These are phyloP conservation scores for Limnephilus auricula DNA, from an alignment of 2,888 invertebrate species.

Conservation along the genomic window DNA sequence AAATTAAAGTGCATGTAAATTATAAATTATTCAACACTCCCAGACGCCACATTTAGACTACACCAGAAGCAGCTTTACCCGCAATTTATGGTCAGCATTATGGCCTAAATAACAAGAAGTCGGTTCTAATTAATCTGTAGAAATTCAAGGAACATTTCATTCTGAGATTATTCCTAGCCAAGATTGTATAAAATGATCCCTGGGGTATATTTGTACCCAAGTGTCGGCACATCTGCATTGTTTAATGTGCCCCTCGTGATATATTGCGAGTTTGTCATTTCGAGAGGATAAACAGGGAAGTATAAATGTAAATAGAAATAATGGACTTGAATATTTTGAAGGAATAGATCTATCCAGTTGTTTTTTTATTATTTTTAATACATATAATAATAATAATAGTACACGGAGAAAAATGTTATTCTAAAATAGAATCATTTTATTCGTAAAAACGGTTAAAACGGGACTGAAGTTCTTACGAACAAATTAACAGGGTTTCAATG, in stretches of 20 bases:
- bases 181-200: not conserved
- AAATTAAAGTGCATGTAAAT: slow-evolving; percentile 55
- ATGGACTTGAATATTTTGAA: not conserved
- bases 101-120: slow-evolving; percentile 57
- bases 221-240: slow-evolving; percentile 5
- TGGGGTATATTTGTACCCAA: not conserved
- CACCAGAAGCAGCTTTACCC: slow-evolving; percentile 36
- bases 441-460: too few species aligned
- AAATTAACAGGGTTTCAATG: too few species aligned
- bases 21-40: slow-evolving; percentile 56
- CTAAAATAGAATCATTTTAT: too few species aligned
- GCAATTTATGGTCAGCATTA: slow-evolving; percentile 52
- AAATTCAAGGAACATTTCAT: slow-evolving; percentile 47
- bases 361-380: too few species aligned
- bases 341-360: not conserved
- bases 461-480: too few species aligned
- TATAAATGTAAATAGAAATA: not conserved
- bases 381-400: too few species aligned
- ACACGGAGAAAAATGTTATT: too few species aligned
- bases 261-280: not conserved
- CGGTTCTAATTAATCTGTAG: slow-evolving; percentile 54
- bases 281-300: not conserved
- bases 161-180: slow-evolving; percentile 13
- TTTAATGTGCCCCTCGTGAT: not conserved
- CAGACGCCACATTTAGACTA: slow-evolving; percentile 34